Evolutionary conservation across 2,797 vertebrate genomes (phyloP), one percentile per base, ranked within the genome.

Genomic region (Potorous gilbertii): DNA sequence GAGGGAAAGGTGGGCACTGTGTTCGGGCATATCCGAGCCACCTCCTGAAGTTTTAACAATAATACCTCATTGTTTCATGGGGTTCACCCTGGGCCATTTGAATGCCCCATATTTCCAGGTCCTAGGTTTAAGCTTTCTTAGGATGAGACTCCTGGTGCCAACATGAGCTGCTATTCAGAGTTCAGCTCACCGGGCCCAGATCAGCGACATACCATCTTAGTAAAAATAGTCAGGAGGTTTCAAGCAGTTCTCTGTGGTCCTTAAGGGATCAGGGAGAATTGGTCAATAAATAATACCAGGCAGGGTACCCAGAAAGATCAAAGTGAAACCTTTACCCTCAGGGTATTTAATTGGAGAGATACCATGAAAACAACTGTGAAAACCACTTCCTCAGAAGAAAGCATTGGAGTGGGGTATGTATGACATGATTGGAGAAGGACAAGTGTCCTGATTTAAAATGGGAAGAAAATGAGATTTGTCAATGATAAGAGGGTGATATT

Each of bases 371-470:
- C 34, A 8, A 5, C 66, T 18, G n/a, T 74, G n/a, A n/a, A 40
- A 21, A 10, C 16, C n/a, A 40, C n/a, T 5, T 11, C 6, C 16
- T 5, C 0, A 0, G 34, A 2, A n/a, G 14, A 18, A n/a, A n/a
- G 14, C 18, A 34, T 66, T 6, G 0, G 5, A 40, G n/a, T 6
- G 62, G 62, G 62, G 34, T 2, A n/a, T 34, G 34, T 34, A 1
- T 66, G 62, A 5, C 34, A 2, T n/a, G 56, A 29, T 11, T 29
- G 12, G 34, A n/a, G 34, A 18, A 66, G 4, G 62, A 5, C 62
- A 18, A 18, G 14, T 16, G 62, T 66, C 62, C 62, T 5, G 62
- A n/a, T n/a, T n/a, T 16, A 14, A 6, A 40, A 21, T 40, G 62
- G 62, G 62, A 74, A 74, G 62, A 40, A 29, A 62, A 13, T 9